A percentile compares a stretch with the other conserved stretches of the same genome.
phyloP scores from a whole-genome alignment of 37 sponge, comb jelly and placozoan species.

The Theonella swinhoei region DNA sequence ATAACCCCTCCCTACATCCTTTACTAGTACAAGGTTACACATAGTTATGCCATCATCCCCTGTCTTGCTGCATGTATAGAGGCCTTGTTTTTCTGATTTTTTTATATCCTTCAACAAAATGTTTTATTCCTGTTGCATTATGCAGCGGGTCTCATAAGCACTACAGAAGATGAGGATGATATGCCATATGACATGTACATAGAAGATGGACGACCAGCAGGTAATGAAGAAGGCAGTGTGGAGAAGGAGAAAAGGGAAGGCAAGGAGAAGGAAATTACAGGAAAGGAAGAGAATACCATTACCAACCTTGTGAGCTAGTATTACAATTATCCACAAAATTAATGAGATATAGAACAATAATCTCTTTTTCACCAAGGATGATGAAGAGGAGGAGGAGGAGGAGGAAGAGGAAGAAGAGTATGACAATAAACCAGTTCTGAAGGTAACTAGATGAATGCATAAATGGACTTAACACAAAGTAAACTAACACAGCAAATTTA shows the following conservation, averaged over 20 bases:
- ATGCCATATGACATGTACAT: not conserved
- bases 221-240: not conserved
- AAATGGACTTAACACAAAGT: not conserved
- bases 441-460: not conserved
- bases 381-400: constrained; percentile 29
- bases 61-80: too few relatives aligned
- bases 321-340: not conserved
- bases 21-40: too few relatives aligned
- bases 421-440: constrained; percentile 7
- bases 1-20: too few relatives aligned
- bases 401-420: constrained; percentile 12
- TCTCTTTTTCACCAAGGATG: not conserved
- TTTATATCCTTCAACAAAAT: too few relatives aligned
- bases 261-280: not conserved
- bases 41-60: too few relatives aligned
- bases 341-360: not conserved
- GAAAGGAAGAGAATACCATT: not conserved
- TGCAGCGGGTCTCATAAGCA: not conserved
- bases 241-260: not conserved
- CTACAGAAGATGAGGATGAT: constrained; percentile 1
- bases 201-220: not conserved
- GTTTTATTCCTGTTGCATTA: too few relatives aligned
- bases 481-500: not conserved
- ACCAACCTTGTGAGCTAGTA: not conserved
- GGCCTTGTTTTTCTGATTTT: too few relatives aligned